Evolutionary conservation across 2,797 vertebrate genomes (phyloP).

Genomic region (Cossypha niveicapilla): DNA sequence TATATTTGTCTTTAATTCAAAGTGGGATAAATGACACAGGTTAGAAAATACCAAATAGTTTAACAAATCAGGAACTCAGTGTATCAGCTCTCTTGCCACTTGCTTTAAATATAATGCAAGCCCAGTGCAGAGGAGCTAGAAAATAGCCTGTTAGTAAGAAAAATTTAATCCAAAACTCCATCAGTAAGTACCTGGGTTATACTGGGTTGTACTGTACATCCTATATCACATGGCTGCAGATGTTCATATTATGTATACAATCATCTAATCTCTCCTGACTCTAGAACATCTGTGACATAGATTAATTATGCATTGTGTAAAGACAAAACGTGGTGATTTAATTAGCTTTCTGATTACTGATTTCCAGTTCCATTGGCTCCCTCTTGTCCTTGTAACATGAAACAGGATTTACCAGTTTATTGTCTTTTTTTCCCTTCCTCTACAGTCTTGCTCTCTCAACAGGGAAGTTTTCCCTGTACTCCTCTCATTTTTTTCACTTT

Average conservation of each 20-base stretch:
- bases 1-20: neutral
- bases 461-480: neutral
- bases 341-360: constrained; percentile 58
- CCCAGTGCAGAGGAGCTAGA: neutral
- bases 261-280: constrained; percentile 45
- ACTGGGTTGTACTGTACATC: neutral
- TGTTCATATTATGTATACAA: constrained; percentile 39
- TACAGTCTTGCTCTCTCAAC: neutral
- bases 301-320: constrained; percentile 57
- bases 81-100: neutral
- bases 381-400: constrained; percentile 19
- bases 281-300: constrained; percentile 59
- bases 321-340: constrained; percentile 49
- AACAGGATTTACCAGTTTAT: constrained; percentile 9
- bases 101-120: neutral
- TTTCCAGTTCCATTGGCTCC: constrained; percentile 35
- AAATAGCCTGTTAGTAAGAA: neutral
- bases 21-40: neutral
- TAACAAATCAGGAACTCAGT: neutral
- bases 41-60: neutral
- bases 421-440: neutral
- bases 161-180: neutral
- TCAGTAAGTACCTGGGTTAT: neutral
- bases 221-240: constrained; percentile 36
- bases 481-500: neutral